Evolutionary conservation across 2,113 vertebrate genomes (phyloP).

Genomic region (Antidorcas marsupialis): DNA sequence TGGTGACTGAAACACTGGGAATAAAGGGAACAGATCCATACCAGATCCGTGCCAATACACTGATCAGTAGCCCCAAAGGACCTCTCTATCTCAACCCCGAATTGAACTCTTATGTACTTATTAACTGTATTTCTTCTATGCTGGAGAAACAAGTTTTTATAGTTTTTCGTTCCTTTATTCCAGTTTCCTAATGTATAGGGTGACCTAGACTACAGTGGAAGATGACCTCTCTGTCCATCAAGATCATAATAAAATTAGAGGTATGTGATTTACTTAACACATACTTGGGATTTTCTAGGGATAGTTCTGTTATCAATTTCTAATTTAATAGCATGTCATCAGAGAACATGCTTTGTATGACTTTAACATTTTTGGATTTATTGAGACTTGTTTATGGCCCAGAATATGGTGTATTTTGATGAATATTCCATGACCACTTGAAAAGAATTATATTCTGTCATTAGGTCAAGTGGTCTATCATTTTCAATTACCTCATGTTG

Average conservation of each 20-base stretch:
- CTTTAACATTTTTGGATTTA: not conserved
- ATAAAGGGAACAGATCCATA: not conserved
- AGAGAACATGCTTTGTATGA: not conserved
- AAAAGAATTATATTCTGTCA: not conserved
- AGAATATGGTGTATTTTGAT: not conserved
- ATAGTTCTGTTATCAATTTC: not conserved
- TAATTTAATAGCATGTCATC: not conserved
- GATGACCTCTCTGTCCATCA: not conserved
- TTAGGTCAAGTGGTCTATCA: not conserved
- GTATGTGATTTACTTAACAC: not conserved
- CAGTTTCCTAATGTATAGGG: not conserved
- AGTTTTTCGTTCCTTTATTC: not conserved
- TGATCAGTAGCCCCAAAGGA: not conserved
- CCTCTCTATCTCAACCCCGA: not conserved
- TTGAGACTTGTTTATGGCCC: not conserved
- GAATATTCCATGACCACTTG: not conserved
- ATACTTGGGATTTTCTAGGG: not conserved
- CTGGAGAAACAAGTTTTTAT: not conserved
- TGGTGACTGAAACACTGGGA: not conserved
- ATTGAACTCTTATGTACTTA: not conserved
- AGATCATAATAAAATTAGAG: not conserved
- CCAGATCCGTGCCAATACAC: not conserved
- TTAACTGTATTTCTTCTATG: not conserved
- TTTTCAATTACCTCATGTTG: not conserved
- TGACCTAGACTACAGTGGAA: not conserved